Evolutionary conservation across 2,797 vertebrate species (phyloP), one percentile per base, ranked within the genome.

Genomic region (Mus caroli): DNA sequence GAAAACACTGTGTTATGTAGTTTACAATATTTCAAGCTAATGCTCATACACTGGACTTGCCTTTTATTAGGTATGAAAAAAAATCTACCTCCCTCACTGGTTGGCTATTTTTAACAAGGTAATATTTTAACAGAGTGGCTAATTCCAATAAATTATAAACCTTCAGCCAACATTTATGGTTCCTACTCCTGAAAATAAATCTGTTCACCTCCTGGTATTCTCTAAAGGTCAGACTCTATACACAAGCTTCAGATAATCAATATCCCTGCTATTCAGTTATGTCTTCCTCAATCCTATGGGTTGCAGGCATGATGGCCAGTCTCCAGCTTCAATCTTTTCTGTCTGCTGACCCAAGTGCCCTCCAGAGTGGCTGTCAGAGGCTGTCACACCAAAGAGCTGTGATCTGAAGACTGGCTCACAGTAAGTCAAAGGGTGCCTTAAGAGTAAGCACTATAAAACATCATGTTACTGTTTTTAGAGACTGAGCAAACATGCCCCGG

Each of bases 151-250:
- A 50, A 12, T 50, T 50, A 50, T 50, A 50, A 50, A 50, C 50
- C 50, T 50, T 12, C 50, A 50, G 50, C 50, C 50, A 56, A 60
- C 2, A 14, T 64, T 90, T 76, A 6, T 20, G n/a, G 1, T 75
- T 52, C 10, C 75, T 89, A 62, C 31, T 71, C 60, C n/a, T 50
- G 69, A 88, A 60, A 87, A 92, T 56, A 71, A 71, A 67, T 6
- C 9, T 34, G 76, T 91, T 84, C 37, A 77, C 90, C 62, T 90
- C 28, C 46, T 77, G 69, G 75, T 19, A 58, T 46, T 76, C 60
- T 86, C 54, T 40, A 94, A 94, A 92, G 34, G 69, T 95, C 64
- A 87, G 34, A 26, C 34, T 92, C 82, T 64, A 80, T 60, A 22
- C 76, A 12, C 10, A 13, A 5, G 67, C 43, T 71, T 75, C 60